Evolutionary conservation across 2,888 invertebrate species (phyloP).

Genomic region (Andrena praecox): DNA sequence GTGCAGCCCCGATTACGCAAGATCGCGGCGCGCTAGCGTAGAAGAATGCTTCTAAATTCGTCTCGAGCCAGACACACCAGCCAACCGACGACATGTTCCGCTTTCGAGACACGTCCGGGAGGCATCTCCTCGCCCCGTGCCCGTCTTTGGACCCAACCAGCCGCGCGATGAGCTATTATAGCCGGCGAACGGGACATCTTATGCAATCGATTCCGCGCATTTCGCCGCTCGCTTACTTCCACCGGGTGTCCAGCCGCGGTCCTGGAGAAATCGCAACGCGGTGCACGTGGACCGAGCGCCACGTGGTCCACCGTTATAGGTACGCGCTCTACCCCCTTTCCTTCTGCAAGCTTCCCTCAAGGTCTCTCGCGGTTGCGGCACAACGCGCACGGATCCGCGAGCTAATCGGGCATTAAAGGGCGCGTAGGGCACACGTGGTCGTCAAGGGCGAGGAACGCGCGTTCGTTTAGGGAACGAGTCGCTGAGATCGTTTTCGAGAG

Average conservation of each 20-base stretch:
- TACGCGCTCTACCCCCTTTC: constrained; percentile 6
- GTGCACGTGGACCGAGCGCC: constrained; percentile 39
- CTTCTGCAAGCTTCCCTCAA: constrained; percentile 36
- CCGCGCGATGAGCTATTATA: constrained; percentile 66
- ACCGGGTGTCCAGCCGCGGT: constrained; percentile 8
- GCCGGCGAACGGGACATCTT: constrained; percentile 48
- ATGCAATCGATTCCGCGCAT: constrained; percentile 58
- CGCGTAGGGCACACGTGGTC: constrained; percentile 51
- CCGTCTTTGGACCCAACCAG: constrained; percentile 52
- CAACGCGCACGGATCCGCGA: constrained; percentile 44
- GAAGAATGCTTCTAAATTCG: constrained; percentile 71
- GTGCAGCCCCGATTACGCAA: constrained; percentile 57
- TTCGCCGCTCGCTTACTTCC: constrained; percentile 30
- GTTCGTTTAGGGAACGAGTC: constrained; percentile 18
- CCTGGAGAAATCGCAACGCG: neutral
- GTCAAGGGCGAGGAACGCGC: constrained; percentile 22
- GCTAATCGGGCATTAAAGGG: constrained; percentile 62
- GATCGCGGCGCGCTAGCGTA: constrained; percentile 34
- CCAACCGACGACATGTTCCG: constrained; percentile 68
- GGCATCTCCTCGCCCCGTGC: constrained; percentile 49
- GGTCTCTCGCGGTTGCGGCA: constrained; percentile 66
- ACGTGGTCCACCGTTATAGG: constrained; percentile 24
- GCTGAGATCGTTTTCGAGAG: neutral
- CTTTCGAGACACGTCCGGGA: constrained; percentile 67
- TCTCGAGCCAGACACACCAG: constrained; percentile 58